Evolutionary conservation across 2,113 vertebrate genomes (phyloP), one percentile per base, ranked within the genome.

Genomic region (Hyperoodon ampullatus): DNA sequence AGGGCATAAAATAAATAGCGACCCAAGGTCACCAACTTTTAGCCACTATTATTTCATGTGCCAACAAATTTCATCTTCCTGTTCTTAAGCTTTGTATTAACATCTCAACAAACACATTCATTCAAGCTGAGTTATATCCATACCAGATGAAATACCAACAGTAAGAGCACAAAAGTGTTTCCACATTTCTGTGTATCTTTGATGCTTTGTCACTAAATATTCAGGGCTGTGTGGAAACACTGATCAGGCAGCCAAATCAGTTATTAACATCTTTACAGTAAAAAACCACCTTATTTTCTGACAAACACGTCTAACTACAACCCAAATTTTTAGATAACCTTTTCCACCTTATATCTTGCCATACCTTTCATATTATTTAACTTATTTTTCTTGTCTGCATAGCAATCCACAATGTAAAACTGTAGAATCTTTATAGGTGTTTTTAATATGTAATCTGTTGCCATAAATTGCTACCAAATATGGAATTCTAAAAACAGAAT

Each of bases 1-100:
- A 96, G 98, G 98, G 98, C 97, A 97, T 93, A 98, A 97, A 97
- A 61, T 63, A 98, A 97, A 94, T 1, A 78, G 91, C 28, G 80
- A 97, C 95, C 74, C 94, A 58, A 96, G 95, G 97, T 93, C 97
- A 96, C 65, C 8, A 58, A 82, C 65, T 97, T 92, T 96, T 9
- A 42, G 97, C 75, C 97, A 72, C 5, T 19, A 28, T 68, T 61
- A 55, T 0, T 23, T 66, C 0, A 0, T 23, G 50, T 71, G 95
- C 97, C 95, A 72, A 63, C 66, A 94, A 85, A 60, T 24, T 23
- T 18, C 60, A 72, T 81, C 84, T 68, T 97, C 81, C 78, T 88
- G 92, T 75, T 98, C 96, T 91, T 86, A 2, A 42, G 78, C 95
- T 84, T 88, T 90, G 91, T 93, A 84, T 93, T 97, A 95, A 97